These are phyloP conservation scores for Trochalopteron elliotii DNA, from an alignment of 2,113 vertebrate genomes.

Conservation along the genomic window DNA sequence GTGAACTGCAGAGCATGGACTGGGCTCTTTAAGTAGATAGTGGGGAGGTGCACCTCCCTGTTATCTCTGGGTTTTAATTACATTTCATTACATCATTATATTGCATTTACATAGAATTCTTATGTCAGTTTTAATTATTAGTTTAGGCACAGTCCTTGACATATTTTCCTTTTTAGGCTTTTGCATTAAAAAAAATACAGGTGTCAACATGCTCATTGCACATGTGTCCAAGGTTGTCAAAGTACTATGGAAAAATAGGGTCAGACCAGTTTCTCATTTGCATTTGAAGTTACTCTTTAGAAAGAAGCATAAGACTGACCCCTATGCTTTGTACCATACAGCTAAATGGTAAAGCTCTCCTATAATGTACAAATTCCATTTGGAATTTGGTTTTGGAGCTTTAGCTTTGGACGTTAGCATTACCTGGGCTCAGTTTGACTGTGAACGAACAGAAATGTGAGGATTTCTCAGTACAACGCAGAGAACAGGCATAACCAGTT, in stretches of 20 bases:
- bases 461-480: background rate
- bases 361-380: background rate
- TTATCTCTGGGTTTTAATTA: conserved; percentile 12
- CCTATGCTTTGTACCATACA: background rate
- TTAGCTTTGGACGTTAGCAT: background rate
- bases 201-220: background rate
- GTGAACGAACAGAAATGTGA: background rate
- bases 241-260: background rate
- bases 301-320: background rate
- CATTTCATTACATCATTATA: background rate
- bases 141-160: background rate
- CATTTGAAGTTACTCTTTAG: background rate
- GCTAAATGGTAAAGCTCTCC: background rate
- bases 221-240: background rate
- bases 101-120: background rate
- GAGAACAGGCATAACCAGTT: background rate
- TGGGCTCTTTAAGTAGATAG: background rate
- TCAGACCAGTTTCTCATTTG: background rate
- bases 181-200: background rate
- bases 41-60: background rate
- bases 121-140: background rate
- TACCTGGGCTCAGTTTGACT: background rate
- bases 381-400: no score
- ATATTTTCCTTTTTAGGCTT: background rate
- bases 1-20: background rate